These are phyloP conservation scores for Aphelinus atriplicis DNA, from an alignment of 1,140 invertebrate species.

Conservation along the genomic window DNA sequence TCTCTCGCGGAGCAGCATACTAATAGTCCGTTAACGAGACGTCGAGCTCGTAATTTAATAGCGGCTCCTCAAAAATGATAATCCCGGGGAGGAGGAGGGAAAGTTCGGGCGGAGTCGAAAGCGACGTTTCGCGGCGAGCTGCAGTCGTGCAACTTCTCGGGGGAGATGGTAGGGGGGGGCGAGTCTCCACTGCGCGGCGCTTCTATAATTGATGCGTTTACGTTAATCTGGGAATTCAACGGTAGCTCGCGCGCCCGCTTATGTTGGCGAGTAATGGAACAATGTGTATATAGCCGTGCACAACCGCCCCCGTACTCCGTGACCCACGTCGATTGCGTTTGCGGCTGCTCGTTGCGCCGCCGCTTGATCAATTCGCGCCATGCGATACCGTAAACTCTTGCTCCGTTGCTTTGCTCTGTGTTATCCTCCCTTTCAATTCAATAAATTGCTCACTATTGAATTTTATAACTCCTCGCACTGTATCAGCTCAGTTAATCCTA, in stretches of 20 bases:
- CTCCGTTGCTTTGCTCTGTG: too few species aligned
- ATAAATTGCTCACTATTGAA: too few species aligned
- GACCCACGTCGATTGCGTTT: slow-evolving; percentile 15
- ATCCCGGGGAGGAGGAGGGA: slow-evolving; percentile 11
- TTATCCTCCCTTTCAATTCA: too few species aligned
- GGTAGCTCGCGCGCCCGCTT: slow-evolving; percentile 11
- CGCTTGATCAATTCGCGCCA: slow-evolving; percentile 19
- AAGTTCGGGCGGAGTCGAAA: slow-evolving; percentile 37
- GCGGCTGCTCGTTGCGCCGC: neutral
- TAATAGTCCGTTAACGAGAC: slow-evolving; percentile 30
- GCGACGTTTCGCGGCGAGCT: slow-evolving; percentile 38
- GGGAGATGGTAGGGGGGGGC: neutral
- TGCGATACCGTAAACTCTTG: neutral
- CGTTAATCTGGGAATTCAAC: slow-evolving; percentile 38
- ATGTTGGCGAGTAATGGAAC: slow-evolving; percentile 27
- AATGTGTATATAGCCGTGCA: slow-evolving; percentile 19
- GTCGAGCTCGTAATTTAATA: slow-evolving; percentile 32
- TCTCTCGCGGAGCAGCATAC: neutral
- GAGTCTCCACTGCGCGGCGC: neutral
- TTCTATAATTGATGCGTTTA: slow-evolving; percentile 41
- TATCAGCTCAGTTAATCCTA: too few species aligned
- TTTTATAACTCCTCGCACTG: too few species aligned
- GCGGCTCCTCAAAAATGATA: slow-evolving; percentile 31
- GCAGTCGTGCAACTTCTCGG: slow-evolving; percentile 29
- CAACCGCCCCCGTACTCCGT: neutral